These are phyloP conservation scores for Mimas tiliae DNA, from an alignment of 2,888 invertebrate species.

Conservation along the genomic window DNA sequence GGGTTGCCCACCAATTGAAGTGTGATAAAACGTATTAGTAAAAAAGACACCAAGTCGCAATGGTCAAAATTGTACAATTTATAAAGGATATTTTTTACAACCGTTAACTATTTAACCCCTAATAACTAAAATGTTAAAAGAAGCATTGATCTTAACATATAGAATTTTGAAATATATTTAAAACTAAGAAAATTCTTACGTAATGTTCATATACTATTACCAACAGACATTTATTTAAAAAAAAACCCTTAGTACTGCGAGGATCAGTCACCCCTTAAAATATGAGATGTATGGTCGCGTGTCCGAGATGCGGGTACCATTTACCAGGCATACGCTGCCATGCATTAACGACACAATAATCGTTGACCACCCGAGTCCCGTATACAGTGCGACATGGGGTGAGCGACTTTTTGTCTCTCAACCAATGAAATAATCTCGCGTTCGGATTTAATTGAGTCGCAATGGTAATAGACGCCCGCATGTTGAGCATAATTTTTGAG, in stretches of 20 bases:
- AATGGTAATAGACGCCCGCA: conserved; percentile 37
- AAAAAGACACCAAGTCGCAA: no score
- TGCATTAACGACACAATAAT: conserved; percentile 69
- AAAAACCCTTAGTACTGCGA: no score
- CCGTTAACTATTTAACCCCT: no score
- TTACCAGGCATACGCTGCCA: conserved; percentile 25
- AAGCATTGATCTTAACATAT: no score
- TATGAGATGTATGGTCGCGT: conserved; percentile 46
- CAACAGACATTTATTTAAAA: no score
- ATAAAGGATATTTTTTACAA: no score
- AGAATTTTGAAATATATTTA: no score
- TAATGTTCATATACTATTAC: no score
- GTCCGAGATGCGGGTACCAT: conserved; percentile 56
- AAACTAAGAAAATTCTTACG: no score
- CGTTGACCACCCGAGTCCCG: conserved; percentile 63
- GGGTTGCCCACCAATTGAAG: conserved; percentile 39
- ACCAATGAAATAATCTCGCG: conserved; percentile 16
- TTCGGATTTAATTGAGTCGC: conserved; percentile 26
- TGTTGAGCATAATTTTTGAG: conserved; percentile 9
- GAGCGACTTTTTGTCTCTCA: conserved; percentile 20
- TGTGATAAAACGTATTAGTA: background rate
- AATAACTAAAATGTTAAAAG: no score
- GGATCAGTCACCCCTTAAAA: background rate
- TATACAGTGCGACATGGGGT: conserved; percentile 41
- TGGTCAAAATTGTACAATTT: no score